Percentiles rank a stretch among this genome's conserved stretches.
These are phyloP conservation scores for Acronicta leporina DNA, from an alignment of 2,888 invertebrate species.

Conservation along the genomic window DNA sequence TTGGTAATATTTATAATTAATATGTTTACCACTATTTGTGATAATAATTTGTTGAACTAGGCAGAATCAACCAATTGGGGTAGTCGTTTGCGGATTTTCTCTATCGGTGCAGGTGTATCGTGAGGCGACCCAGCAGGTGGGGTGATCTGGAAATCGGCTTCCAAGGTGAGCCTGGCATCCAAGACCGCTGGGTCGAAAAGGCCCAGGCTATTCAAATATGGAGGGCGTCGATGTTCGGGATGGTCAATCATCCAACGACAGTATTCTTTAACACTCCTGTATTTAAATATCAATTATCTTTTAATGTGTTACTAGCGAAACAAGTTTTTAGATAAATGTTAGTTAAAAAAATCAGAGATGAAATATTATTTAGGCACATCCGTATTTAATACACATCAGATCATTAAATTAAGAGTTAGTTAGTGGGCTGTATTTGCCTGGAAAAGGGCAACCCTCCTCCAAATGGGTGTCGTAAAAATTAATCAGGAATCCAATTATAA, in stretches of 20 bases:
- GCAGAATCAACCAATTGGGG: conserved; percentile 73
- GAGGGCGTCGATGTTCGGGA: conserved; percentile 86
- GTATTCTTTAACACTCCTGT: conserved; percentile 89
- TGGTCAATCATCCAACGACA: conserved; percentile 88
- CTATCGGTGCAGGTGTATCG: conserved; percentile 70
- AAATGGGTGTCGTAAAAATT: too few relatives aligned
- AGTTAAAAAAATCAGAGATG: too few relatives aligned
- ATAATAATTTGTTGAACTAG: conserved; percentile 3
- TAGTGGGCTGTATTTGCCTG: too few relatives aligned
- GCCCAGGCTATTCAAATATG: conserved; percentile 86
- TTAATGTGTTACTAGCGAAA: too few relatives aligned
- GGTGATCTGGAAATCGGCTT: conserved; percentile 61
- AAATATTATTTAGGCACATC: too few relatives aligned
- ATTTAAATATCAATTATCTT: not conserved
- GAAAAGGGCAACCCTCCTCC: too few relatives aligned
- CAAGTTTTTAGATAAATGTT: too few relatives aligned
- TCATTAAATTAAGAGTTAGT: too few relatives aligned
- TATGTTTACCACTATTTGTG: conserved; percentile 1
- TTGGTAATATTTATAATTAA: conserved; percentile 4
- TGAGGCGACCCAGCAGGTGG: conserved; percentile 50
- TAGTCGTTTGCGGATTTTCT: conserved; percentile 72
- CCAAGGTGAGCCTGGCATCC: conserved; percentile 75
- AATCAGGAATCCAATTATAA: too few relatives aligned
- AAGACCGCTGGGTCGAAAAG: conserved; percentile 84
- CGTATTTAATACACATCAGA: too few relatives aligned